These are phyloP conservation scores for Tragelaphus buxtoni DNA, from an alignment of 2,113 vertebrate genomes.

Conservation along the genomic window DNA sequence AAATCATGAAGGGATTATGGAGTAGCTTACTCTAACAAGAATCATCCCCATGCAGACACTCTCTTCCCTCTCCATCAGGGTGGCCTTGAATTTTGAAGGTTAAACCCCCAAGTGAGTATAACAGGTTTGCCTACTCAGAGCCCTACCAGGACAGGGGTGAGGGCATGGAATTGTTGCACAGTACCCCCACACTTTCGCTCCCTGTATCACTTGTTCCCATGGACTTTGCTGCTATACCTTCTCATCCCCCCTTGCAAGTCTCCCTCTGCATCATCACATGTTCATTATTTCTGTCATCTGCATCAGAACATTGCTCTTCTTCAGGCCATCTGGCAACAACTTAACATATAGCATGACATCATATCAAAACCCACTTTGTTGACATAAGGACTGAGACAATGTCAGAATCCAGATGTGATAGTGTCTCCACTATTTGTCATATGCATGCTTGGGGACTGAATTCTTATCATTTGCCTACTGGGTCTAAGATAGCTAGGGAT, in stretches of 20 bases:
- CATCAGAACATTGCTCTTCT: neutral
- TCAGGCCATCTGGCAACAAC: neutral
- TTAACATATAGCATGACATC: neutral
- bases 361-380: neutral
- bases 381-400: neutral
- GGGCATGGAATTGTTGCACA: accelerated
- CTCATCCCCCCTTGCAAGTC: neutral
- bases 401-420: neutral
- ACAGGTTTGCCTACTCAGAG: neutral
- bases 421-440: neutral
- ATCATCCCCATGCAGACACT: neutral
- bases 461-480: neutral
- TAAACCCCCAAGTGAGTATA: neutral
- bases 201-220: no score
- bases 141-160: neutral
- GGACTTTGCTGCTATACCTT: neutral
- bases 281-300: neutral
- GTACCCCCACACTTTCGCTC: neutral
- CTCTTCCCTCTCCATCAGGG: neutral
- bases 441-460: neutral
- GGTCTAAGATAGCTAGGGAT: neutral
- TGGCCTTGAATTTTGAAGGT: neutral
- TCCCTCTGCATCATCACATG: neutral
- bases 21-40: neutral
- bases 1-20: neutral